Percentiles rank a stretch among this genome's conserved stretches.
phyloP scores from a whole-genome alignment of 2,113 vertebrate species.

The Agelaius phoeniceus region DNA sequence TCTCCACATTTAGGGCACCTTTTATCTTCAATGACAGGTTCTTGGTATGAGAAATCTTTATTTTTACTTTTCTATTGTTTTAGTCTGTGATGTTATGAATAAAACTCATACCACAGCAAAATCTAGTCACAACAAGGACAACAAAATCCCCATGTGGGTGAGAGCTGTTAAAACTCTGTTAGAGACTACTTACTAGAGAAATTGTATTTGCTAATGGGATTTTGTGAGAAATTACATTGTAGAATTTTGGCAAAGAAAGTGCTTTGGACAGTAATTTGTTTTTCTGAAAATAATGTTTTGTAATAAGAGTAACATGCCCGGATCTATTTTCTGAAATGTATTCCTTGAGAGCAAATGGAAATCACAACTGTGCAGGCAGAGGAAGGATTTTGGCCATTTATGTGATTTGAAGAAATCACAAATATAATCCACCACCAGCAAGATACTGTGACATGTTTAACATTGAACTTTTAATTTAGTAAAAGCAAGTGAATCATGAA shows the following conservation, averaged over 20 bases:
- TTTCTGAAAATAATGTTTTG: background rate
- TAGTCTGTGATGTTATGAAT: background rate
- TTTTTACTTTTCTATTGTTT: background rate
- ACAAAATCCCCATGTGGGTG: background rate
- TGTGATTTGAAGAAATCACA: background rate
- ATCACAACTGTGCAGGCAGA: background rate
- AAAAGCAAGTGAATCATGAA: background rate
- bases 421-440: background rate
- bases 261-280: background rate
- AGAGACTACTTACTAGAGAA: background rate
- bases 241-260: background rate
- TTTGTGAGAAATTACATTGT: background rate
- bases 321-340: background rate
- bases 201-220: background rate
- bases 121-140: background rate
- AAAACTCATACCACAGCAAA: background rate
- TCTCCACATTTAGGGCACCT: background rate
- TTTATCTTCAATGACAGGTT: background rate
- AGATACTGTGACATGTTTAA: background rate
- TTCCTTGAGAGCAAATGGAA: background rate
- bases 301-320: background rate
- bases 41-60: background rate
- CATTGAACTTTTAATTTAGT: background rate
- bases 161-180: background rate
- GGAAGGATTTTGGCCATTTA: background rate